These are phyloP conservation scores for Xanthia togata DNA, from an alignment of 2,888 invertebrate genomes.

Conservation along the genomic window DNA sequence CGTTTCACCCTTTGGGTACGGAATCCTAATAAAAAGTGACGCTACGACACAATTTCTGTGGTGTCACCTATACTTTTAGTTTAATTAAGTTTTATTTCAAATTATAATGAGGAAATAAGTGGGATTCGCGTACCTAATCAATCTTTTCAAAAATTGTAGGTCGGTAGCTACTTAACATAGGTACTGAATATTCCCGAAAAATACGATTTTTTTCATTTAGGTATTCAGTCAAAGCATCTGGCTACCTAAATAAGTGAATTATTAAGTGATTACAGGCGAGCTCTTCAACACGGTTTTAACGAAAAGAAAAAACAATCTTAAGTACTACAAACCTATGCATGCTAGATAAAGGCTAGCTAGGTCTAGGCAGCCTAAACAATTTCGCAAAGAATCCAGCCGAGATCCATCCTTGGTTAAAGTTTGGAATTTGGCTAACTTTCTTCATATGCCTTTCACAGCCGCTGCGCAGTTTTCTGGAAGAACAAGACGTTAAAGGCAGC, in stretches of 20 bases:
- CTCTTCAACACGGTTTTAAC: background rate
- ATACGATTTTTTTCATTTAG: background rate
- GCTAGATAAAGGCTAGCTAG: background rate
- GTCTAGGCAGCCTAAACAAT: conserved; percentile 50
- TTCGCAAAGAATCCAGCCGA: conserved; percentile 70
- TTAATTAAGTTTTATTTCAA: background rate
- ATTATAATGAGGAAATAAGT: background rate
- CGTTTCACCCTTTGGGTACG: too few relatives aligned
- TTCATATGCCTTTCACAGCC: conserved; percentile 79
- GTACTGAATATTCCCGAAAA: background rate
- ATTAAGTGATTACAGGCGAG: background rate
- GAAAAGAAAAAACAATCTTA: background rate
- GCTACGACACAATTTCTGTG: too few relatives aligned
- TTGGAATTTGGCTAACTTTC: conserved; percentile 76
- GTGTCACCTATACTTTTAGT: background rate
- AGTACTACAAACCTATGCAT: background rate
- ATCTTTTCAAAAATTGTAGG: background rate
- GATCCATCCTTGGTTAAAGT: conserved; percentile 70
- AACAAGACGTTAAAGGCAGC: background rate
- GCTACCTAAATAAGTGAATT: background rate
- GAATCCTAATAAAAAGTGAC: too few relatives aligned
- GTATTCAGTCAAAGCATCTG: background rate
- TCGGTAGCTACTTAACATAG: background rate
- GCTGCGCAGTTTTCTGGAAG: conserved; percentile 55
- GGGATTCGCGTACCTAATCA: too few relatives aligned